Base-by-base conservation (phyloP, 1,140 invertebrate species). In the Hesperophylax magnus region DNA sequence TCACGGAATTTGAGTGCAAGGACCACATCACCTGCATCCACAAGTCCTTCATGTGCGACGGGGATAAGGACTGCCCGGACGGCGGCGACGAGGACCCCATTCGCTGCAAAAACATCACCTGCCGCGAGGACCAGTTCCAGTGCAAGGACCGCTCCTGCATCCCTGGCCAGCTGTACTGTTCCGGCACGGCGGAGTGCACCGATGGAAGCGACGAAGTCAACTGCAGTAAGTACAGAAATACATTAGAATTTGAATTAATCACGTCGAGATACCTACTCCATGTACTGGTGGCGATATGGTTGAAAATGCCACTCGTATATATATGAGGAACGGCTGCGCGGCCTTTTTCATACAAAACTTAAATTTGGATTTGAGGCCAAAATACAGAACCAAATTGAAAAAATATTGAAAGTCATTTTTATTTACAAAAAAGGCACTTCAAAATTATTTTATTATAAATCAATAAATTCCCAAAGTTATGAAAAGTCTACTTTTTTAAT, bases 21-120 rank as follows among this genome's bases (percentile, higher is more conserved):
- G 96, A 97, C 87, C 91, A 92, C 52, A 90, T 97, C 61, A 96
- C 96, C 34, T 98, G 97, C 88, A 94, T 98, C 47, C 95, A 97
- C 85, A 93, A 92, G 75, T 93, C 91, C 20, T 97, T 96, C 95
- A 90, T 96, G 0, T 98, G 97, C 87, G 97, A 98, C 85, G 96
- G 96, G 0, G 94, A 96, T 84, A 91, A 91, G 8, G 96, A 97
- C 86, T 97, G 96, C 86, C 92, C 94, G 0, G 95, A 96, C 85
- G 95, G 95, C 14, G 93, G 92, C 0, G 96, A 98, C 85, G 97
- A 98, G 86, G 91, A 91, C 0, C 87, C 91, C 0, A 87, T 91
- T 77, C 87, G 92, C 72, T 96, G 96, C 86, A 90, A 92, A 79
- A 93, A 96, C 89, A 88, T 94, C 81, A 95, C 97, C 81, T 96